Conservation (phyloP, 2,888 invertebrate species). For the Scelioninae gen. 2 region DNA sequence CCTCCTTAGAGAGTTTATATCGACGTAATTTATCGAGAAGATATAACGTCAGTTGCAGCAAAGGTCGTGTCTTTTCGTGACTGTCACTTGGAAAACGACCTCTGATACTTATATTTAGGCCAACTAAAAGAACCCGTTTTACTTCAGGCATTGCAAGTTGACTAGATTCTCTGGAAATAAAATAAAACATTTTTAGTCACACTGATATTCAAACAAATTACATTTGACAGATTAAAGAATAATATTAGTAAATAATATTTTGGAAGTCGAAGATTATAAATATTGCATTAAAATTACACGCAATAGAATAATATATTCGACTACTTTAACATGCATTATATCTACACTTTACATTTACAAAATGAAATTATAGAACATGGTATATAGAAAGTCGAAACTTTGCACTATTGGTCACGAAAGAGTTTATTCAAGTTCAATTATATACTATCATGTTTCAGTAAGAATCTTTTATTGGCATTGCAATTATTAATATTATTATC, state of each 20-base stretch:
- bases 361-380: conserved; percentile 25
- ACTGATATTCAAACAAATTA: too few species aligned
- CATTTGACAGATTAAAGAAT: background rate
- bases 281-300: too few species aligned
- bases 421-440: conserved; percentile 9
- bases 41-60: conserved; percentile 93
- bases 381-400: conserved; percentile 14
- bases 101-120: conserved; percentile 84
- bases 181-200: too few species aligned
- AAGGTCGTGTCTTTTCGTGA: conserved; percentile 85
- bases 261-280: too few species aligned
- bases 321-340: background rate
- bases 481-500: background rate
- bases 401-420: background rate
- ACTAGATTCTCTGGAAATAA: conserved; percentile 78
- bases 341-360: conserved; percentile 12
- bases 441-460: background rate
- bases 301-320: too few species aligned
- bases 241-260: too few species aligned
- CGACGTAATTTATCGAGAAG: conserved; percentile 93
- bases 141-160: conserved; percentile 86
- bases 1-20: conserved; percentile 93
- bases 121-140: conserved; percentile 87
- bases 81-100: conserved; percentile 81
- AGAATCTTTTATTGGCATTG: background rate